These are phyloP conservation scores for Heterodera schachtii DNA, from an alignment of 1,140 invertebrate species.

Conservation along the genomic window DNA sequence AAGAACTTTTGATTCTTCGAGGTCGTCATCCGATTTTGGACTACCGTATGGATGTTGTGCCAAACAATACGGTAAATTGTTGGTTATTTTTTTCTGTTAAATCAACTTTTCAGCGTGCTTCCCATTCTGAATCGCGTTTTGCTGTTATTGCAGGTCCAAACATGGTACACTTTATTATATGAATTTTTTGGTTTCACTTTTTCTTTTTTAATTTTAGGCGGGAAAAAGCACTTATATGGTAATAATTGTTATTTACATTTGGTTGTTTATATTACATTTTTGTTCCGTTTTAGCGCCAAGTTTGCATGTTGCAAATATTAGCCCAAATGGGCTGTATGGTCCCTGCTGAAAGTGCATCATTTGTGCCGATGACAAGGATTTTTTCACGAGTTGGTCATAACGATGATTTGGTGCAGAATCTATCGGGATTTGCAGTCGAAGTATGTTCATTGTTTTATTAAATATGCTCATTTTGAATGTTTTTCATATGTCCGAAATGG, in stretches of 20 bases:
- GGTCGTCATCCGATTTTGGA: conserved; percentile 50
- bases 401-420: conserved; percentile 80
- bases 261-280: not conserved
- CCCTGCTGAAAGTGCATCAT: conserved; percentile 73
- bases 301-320: conserved; percentile 85
- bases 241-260: not conserved
- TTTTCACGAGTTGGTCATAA: conserved; percentile 81
- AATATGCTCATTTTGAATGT: not conserved
- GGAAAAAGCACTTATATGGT: conserved; percentile 86
- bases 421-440: conserved; percentile 82
- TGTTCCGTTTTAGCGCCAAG: conserved; percentile 70
- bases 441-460: conserved; percentile 67
- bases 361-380: conserved; percentile 75
- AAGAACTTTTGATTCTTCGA: conserved; percentile 31
- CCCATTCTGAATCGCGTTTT: conserved; percentile 41
- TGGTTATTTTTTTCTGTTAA: conserved; percentile 17
- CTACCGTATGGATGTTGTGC: conserved; percentile 27
- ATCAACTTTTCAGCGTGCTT: not conserved
- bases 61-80: conserved; percentile 49
- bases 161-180: conserved; percentile 40
- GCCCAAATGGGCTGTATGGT: conserved; percentile 83
- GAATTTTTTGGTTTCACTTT: conserved; percentile 1
- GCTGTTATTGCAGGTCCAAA: conserved; percentile 52
- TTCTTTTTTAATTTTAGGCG: conserved; percentile 69
- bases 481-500: conserved; percentile 52